phyloP scores from a whole-genome alignment of 2,797 vertebrate genomes.

The Ptychadena robeensis region DNA sequence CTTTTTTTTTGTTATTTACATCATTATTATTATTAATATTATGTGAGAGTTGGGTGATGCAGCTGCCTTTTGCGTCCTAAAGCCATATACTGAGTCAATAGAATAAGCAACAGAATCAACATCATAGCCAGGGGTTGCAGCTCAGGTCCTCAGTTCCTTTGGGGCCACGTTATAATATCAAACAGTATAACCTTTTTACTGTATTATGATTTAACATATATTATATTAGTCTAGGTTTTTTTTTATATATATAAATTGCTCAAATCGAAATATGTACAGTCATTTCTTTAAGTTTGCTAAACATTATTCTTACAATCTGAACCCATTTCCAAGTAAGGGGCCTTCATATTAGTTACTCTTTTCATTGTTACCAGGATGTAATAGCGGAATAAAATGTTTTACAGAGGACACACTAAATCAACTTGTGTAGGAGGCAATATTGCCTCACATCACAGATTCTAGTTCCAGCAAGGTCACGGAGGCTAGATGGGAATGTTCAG shows the following conservation, averaged over 20 bases:
- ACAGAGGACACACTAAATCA: constrained; percentile 51
- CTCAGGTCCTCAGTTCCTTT: background rate
- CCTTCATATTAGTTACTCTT: constrained; percentile 49
- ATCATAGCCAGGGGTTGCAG: background rate
- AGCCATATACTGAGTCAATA: background rate
- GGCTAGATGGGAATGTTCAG: constrained; percentile 52
- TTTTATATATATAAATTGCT: too few relatives aligned
- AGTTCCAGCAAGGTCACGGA: constrained; percentile 45
- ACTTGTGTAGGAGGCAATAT: constrained; percentile 38
- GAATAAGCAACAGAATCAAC: background rate
- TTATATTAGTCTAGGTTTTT: background rate
- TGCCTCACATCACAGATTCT: constrained; percentile 39
- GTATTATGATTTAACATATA: background rate
- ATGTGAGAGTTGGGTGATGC: too few relatives aligned
- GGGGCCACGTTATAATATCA: too few relatives aligned
- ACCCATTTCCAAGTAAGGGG: constrained; percentile 20
- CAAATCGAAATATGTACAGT: background rate
- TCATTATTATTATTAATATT: too few relatives aligned
- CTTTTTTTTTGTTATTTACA: too few relatives aligned
- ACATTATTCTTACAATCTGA: constrained; percentile 7
- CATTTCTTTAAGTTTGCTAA: background rate
- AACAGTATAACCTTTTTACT: background rate
- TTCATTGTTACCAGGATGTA: constrained; percentile 42
- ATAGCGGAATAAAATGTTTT: constrained; percentile 44
- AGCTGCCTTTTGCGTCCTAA: too few relatives aligned